Percentiles rank a stretch among this genome's conserved stretches.
phyloP scores from a whole-genome alignment of 2,113 vertebrate species.

The Odontesthes bonariensis region DNA sequence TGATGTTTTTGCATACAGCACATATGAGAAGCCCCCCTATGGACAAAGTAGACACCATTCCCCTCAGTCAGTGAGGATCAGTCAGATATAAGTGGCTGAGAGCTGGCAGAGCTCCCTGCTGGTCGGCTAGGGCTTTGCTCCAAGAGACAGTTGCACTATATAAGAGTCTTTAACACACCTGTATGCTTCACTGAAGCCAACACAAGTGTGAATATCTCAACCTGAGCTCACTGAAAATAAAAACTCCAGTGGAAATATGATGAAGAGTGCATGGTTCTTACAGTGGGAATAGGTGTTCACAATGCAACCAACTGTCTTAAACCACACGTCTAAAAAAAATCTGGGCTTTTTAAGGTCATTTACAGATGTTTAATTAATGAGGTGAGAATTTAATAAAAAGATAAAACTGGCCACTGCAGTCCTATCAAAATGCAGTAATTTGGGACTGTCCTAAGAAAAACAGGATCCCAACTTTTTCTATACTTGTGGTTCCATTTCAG shows the following conservation, averaged over 20 bases:
- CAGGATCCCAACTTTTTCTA: too few species aligned
- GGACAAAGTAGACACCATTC: constrained; percentile 24
- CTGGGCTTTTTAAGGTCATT: constrained; percentile 2
- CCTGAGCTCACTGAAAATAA: constrained; percentile 59
- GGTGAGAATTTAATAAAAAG: background rate
- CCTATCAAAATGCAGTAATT: too few species aligned
- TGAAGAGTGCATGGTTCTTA: constrained; percentile 21
- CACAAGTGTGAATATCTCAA: constrained; percentile 72
- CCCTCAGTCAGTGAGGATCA: constrained; percentile 47
- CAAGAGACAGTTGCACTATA: constrained; percentile 48
- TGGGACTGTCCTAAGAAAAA: too few species aligned
- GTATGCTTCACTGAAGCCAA: constrained; percentile 70
- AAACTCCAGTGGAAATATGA: constrained; percentile 62
- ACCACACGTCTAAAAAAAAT: background rate
- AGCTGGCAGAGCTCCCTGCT: constrained; percentile 38
- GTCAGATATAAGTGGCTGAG: constrained; percentile 52
- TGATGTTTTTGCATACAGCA: constrained; percentile 3
- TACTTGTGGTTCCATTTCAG: too few species aligned
- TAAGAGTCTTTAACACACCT: constrained; percentile 68
- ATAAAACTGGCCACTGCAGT: background rate
- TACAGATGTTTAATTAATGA: constrained; percentile 3
- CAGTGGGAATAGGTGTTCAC: constrained; percentile 7
- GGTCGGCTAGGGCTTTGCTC: constrained; percentile 47
- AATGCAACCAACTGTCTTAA: constrained; percentile 13
- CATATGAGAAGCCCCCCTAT: constrained; percentile 31